Evolutionary conservation across 1,140 invertebrate genomes (phyloP), one percentile per base, ranked within the genome.

Genomic region (Gonioctena quinquepunctata): DNA sequence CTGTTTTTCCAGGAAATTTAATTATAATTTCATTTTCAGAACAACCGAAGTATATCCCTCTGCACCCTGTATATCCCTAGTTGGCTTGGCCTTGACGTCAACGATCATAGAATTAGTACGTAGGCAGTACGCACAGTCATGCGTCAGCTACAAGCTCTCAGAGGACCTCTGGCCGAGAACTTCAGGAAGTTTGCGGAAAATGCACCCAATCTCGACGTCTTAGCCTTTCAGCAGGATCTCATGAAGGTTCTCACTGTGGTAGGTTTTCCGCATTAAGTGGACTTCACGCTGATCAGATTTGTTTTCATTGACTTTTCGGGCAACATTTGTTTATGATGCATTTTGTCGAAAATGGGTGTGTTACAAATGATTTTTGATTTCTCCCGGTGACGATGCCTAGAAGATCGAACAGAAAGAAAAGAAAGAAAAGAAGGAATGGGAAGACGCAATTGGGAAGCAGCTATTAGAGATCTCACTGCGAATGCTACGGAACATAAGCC

Each of bases 41-140:
- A 76, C 90, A 92, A 77, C 92, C 92, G 23, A 91, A 92, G 73
- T 96, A 96, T 82, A 94, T 96, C 90, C 84, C 84, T 94, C 1
- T 96, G 94, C 81, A 96, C 95, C 0, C 78, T 97, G 68, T 99
- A 98, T 84, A 94, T 98, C 74, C n/a, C 86, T 98, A 63, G 91
- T 98, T 66, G 97, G 97, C 3, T 86, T 99, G 81, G 95, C 96
- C 1, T 82, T 99, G 50, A 96, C 96, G 1, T 95, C 95, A 1
- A 98, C 96, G 71, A 96, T 97, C 74, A 97, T 97, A 76, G 96
- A 97, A 83, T 84, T 95, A 68, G 93, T 95, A 28, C 84, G 93
- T 60, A 84, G 91, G 62, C 93, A 95, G 80, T 96, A 96, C 81
- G 92, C 92, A 6, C 89, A 93, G 73, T 94, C 92, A 65, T 96